phyloP scores from a whole-genome alignment of 2,113 vertebrate genomes.

The Rafetus swinhoei region DNA sequence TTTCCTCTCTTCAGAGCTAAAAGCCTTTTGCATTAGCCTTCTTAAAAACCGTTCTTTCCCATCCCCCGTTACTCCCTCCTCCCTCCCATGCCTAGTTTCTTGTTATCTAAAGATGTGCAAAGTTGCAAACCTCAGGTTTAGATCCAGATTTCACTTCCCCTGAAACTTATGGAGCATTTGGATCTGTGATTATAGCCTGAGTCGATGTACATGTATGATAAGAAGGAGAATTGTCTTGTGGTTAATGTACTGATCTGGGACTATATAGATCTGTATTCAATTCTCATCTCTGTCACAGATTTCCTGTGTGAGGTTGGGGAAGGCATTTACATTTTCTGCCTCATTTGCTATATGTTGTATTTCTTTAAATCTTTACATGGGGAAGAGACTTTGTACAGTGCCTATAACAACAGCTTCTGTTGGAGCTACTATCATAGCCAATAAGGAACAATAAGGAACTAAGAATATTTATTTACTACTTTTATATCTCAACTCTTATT shows the following conservation, averaged over 20 bases:
- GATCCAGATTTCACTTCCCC: neutral
- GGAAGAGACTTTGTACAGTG: neutral
- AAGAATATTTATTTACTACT: slow-evolving; percentile 3
- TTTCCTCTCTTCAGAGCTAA: neutral
- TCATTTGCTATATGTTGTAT: neutral
- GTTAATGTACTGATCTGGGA: neutral
- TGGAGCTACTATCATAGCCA: neutral
- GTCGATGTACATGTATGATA: neutral
- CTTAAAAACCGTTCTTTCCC: neutral
- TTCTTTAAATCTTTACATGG: slow-evolving; percentile 18
- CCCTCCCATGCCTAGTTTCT: fast-evolving
- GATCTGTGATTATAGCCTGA: neutral
- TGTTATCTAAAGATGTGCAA: neutral
- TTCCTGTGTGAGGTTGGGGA: slow-evolving; percentile 18
- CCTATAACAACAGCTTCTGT: neutral
- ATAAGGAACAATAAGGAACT: neutral
- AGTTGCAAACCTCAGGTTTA: neutral
- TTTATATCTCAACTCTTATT: slow-evolving; percentile 31
- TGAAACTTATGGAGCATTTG: neutral
- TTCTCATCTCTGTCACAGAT: neutral
- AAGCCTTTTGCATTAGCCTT: neutral
- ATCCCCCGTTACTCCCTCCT: neutral
- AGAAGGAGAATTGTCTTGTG: neutral
- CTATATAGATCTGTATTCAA: slow-evolving; percentile 1
- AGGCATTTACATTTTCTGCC: slow-evolving; percentile 25